Base-by-base conservation (phyloP, 1,140 invertebrate species). In the Stegodyphus mimosarum region DNA sequence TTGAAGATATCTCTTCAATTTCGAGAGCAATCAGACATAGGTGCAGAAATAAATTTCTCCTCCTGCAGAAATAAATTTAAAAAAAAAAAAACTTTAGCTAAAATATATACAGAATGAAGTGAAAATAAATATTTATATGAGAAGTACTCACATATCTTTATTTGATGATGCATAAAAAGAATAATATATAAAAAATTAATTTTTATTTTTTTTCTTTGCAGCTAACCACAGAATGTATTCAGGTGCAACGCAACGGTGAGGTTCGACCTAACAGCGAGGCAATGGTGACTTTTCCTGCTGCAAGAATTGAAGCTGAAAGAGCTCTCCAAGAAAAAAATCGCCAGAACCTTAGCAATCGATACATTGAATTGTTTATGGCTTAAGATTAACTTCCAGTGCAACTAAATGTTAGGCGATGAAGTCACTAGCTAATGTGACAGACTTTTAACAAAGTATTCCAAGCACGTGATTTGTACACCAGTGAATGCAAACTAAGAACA, bases 321-420 rank as follows among this genome's bases (percentile, higher is more conserved):
- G 91, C 93, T 79, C 91, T 93, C 64, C 90, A 90, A 86, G 91
- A 91, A 88, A 91, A 90, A 60, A 92, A 91, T 76, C 90, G 92
- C 5, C 92, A 93, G 87, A 91, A 92, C 51, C 91, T 93, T 13
- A 93, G 93, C 85, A 93, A 92, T 88, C 90, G 93, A 50, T 91
- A 92, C 87, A 91, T 93, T 15, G 93, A 93, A 83, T 88, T 92
- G n/a, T 92, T 92, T 86, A 89, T 91, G 88, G 89, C 88, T 64
- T 90, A 78, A 89, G 18, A 74, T 17, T 49, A 64, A 66, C 52
- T 15, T 7, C 2, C 64, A 13, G 17, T 18, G 11, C 64, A 18
- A 17, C 64, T 67, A 17, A 13, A 18, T 9, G 15, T 15, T 60
- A 15, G 9, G 17, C 64, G 64, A 13, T 15, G 64, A 67, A 67